Evolutionary conservation across 2,113 vertebrate species (phyloP).

Genomic region (Okapia johnstoni): DNA sequence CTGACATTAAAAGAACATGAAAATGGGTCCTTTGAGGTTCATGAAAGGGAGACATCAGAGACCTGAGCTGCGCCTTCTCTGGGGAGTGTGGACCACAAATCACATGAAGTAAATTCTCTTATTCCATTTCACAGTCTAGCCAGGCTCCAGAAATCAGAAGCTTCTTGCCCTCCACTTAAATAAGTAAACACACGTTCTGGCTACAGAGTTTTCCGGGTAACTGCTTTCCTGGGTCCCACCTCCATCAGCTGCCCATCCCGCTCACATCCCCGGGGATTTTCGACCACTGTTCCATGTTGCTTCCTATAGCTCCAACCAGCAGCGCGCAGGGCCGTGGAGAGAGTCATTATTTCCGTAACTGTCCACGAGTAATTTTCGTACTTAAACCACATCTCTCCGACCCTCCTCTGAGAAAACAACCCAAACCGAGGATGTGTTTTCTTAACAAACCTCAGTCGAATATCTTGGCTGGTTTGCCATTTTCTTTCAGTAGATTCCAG

Average conservation of each 20-base stretch:
- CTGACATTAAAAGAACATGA: background rate
- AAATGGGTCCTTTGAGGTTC: background rate
- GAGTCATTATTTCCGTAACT: slow-evolving; percentile 48
- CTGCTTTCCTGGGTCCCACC: background rate
- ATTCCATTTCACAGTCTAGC: background rate
- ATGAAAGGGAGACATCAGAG: background rate
- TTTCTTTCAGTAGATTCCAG: slow-evolving; percentile 58
- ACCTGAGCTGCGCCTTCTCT: background rate
- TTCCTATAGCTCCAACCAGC: background rate
- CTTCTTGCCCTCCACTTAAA: background rate
- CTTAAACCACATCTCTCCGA: slow-evolving; percentile 51
- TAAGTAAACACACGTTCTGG: rapidly evolving
- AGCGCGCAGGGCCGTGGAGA: background rate
- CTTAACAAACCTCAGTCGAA: slow-evolving; percentile 65
- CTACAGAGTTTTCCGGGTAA: rapidly evolving
- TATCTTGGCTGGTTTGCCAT: slow-evolving; percentile 50
- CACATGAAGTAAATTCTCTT: background rate
- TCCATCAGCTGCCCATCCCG: rapidly evolving
- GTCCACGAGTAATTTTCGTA: background rate
- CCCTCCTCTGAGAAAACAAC: slow-evolving; percentile 50
- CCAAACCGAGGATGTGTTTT: slow-evolving; percentile 52
- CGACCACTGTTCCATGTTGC: background rate
- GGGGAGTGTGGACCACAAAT: background rate
- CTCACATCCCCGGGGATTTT: background rate
- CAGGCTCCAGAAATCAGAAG: background rate